Evolutionary conservation across 1,140 invertebrate genomes (phyloP).

Genomic region (Heliconius melpomene): DNA sequence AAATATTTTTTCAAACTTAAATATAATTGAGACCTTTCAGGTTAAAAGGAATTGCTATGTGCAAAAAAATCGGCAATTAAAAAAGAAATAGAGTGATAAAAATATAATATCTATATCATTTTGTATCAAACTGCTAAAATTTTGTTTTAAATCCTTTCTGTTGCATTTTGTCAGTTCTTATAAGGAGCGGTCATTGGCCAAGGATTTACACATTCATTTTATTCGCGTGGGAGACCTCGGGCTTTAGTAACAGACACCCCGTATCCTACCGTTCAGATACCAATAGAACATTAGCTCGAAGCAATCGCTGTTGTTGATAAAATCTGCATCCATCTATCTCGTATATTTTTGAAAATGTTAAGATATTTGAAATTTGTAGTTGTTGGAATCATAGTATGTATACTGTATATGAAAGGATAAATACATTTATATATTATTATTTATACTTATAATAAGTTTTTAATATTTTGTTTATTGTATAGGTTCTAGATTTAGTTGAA

Average conservation of each 20-base stretch:
- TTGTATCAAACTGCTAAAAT: not conserved
- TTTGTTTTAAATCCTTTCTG: slow-evolving; percentile 24
- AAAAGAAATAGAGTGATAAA: not conserved
- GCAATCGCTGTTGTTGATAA: slow-evolving; percentile 26
- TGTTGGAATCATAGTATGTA: slow-evolving; percentile 12
- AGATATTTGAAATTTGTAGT: not conserved
- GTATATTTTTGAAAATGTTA: slow-evolving; percentile 33
- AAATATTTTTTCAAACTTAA: too few species aligned
- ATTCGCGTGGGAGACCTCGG: slow-evolving; percentile 64
- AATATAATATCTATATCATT: not conserved
- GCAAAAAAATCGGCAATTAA: not conserved
- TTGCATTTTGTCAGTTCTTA: slow-evolving; percentile 49
- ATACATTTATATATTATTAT: not conserved
- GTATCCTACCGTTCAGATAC: slow-evolving; percentile 54
- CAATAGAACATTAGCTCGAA: slow-evolving; percentile 34
- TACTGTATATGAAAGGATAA: not conserved
- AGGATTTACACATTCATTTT: slow-evolving; percentile 62
- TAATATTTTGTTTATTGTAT: slow-evolving; percentile 31
- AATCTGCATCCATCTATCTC: not conserved
- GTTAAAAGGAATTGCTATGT: too few species aligned
- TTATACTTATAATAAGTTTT: not conserved
- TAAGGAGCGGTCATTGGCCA: slow-evolving; percentile 68
- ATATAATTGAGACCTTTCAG: too few species aligned
- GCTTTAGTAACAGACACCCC: slow-evolving; percentile 51
- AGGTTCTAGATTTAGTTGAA: slow-evolving; percentile 52